phyloP scores from a whole-genome alignment of 2,113 vertebrate genomes.

The Pionites leucogaster region DNA sequence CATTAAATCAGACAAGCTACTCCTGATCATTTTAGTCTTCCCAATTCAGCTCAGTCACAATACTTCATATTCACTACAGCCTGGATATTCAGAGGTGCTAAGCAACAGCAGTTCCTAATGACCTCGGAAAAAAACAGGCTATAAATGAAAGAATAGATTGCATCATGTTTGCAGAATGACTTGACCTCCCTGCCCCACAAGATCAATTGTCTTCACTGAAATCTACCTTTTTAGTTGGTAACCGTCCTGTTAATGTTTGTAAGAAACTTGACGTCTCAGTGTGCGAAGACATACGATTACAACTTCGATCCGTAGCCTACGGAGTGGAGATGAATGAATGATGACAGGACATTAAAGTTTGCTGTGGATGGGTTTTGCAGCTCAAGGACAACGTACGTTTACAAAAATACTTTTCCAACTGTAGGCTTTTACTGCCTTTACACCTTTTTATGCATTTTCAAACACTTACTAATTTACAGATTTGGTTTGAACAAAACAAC shows the following conservation, averaged over 20 bases:
- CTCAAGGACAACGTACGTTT: constrained; percentile 55
- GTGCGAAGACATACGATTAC: constrained; percentile 99
- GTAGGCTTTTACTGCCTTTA: constrained; percentile 27
- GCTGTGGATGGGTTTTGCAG: constrained; percentile 58
- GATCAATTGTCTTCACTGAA: constrained; percentile 70
- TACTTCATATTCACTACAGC: neutral
- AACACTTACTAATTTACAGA: constrained; percentile 26
- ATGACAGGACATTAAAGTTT: constrained; percentile 90
- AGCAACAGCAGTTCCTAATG: constrained; percentile 29
- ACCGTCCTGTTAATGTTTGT: constrained; percentile 99
- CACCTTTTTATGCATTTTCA: constrained; percentile 22
- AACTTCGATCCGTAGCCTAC: constrained; percentile 99
- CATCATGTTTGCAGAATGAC: constrained; percentile 46
- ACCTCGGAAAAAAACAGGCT: neutral
- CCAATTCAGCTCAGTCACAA: neutral
- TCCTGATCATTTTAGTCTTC: constrained; percentile 18
- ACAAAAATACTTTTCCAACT: constrained; percentile 46
- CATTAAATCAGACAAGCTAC: constrained; percentile 31
- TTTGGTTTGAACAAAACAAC: constrained; percentile 13
- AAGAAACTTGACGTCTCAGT: constrained; percentile 99
- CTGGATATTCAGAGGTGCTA: constrained; percentile 26
- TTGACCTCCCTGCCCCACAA: constrained; percentile 67
- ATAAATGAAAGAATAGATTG: constrained; percentile 46
- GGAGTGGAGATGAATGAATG: constrained; percentile 95
- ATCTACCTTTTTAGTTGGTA: constrained; percentile 99